Base-by-base conservation (phyloP, 2,113 vertebrate genomes). In the Tetrax tetrax region DNA sequence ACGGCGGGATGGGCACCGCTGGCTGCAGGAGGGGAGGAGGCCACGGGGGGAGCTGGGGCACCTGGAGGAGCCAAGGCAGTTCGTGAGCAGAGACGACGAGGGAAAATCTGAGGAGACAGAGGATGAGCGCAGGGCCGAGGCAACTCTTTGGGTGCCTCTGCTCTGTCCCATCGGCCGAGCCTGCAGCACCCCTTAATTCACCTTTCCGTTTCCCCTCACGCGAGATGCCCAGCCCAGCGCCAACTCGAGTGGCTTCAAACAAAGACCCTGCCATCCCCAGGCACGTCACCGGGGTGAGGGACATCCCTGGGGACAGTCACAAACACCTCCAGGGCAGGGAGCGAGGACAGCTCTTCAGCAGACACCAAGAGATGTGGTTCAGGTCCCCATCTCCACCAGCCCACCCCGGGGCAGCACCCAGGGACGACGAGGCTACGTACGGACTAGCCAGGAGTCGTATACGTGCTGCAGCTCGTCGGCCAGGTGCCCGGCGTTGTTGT, bases 1-100 rank as follows among this genome's bases (percentile, higher is more conserved):
- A 11, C 0, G 0, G 50, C 0, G 1, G 76, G 50, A 61, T 0
- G 7, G 37, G n/a, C 24, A 54, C 35, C 2, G 2, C 19, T 28
- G 57, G 57, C 47, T 2, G 16, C 45, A 12, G 80, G 59, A 61
- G 25, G 54, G 35, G 56, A 22, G 10, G 50, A 12, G 18, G 14
- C 14, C 38, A 37, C 0, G 2, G 28, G 2, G 0, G 82, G 22
- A 86, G 54, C 53, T 1, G 38, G 31, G 24, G 83, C 7, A 83
- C 71, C 91, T 96, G 50, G 14, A 86, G 23, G 21, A 88, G 21
- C 19, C 29, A 83, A 89, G 12, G 23, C 0, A 0, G 29, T 51
- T 69, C 0, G 3, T 81, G 31, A 94, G 21, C 2, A 4, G 9
- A 29, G 9, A 41, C 2, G 1, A 1, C 4, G 5, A 0, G 0